Evolutionary conservation across 2,797 vertebrate genomes (phyloP), one percentile per base, ranked within the genome.

Genomic region (Thunnus albacares): DNA sequence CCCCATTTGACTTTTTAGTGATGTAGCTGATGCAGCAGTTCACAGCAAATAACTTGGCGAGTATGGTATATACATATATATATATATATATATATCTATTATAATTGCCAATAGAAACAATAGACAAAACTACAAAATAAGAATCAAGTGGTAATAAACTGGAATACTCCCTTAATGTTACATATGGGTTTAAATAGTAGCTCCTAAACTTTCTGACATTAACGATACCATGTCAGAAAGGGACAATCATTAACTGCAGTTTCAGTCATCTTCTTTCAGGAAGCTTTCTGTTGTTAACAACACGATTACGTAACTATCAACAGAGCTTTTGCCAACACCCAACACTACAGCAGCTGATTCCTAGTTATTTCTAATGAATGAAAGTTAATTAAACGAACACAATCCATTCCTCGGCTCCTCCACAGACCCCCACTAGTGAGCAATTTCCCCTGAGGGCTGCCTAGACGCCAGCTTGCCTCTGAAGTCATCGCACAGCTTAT

Each of bases 391-490:
- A 71, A 64, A 8, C 18, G 22, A 49, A 69, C 63, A 76, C 35
- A 55, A 3, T 33, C 70, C 57, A 72, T 70, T 73, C 80, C 47
- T 76, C 67, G 18, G 56, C 59, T 70, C 20, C 12, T 8, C 61
- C 71, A 18, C 55, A 75, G 71, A 64, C 63, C 57, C 71, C 69
- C 22, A 33, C 24, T 6, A 18, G 30, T 0, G 2, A 49, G 6
- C 6, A 38, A 3, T 61, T 26, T 18, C 17, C 20, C 62, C 26
- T 2, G 2, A 47, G 35, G 52, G 18, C 70, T 15, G 26, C 82
- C 11, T 15, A 18, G 79, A 79, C n/a, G 35, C 80, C 81, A 76
- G 71, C 77, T 71, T 56, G 51, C 63, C 63, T 71, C 65, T 78
- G 38, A 73, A 83, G 73, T 77, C 70, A 24, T 1, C 5, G 1